Evolutionary conservation across 2,797 vertebrate genomes (phyloP), one percentile per base, ranked within the genome.

Genomic region (Chaunax sp.): DNA sequence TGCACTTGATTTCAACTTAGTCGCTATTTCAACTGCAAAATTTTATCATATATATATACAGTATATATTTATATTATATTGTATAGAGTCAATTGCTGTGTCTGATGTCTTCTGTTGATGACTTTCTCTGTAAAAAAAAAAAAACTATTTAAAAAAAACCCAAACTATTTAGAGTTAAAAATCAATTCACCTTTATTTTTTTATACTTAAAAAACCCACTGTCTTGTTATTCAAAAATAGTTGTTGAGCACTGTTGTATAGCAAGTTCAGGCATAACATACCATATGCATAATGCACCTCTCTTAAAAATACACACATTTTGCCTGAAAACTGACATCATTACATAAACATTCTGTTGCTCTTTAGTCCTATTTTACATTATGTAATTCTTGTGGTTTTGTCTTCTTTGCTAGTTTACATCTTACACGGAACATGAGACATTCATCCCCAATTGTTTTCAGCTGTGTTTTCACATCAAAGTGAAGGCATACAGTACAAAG

Each of bases 401-500:
- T 22, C 56, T 30, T 49, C 40, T 33, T 20, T 26, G 4, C 19
- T 63, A 15, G 61, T 78, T 67, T 9, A 43, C 30, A 52, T 51
- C 35, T 70, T 26, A 13, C 30, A 23, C 19, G n/a, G 40, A 53
- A 26, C 23, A 25, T 8, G 19, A 20, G 19, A 12, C 15, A 38
- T 60, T 77, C 33, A 74, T 28, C 46, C 47, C 16, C 49, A 49
- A 9, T 30, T 54, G 25, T 57, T 56, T 47, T 57, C 16, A 47
- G 25, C 20, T 35, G 19, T 22, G 20, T 72, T 72, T 76, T 72
- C 47, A 75, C 59, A 79, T 75, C 63, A 84, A 64, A 78, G 62
- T 56, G 20, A 69, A 70, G 13, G 35, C 33, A 52, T 66, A 16
- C n/a, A n/a, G n/a, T n/a, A n/a, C 14, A 37, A 37, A 37, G 67